Percentiles rank a stretch among this genome's conserved stretches.
phyloP scores from a whole-genome alignment of 2,113 vertebrate species.

The Zosterops borbonicus region DNA sequence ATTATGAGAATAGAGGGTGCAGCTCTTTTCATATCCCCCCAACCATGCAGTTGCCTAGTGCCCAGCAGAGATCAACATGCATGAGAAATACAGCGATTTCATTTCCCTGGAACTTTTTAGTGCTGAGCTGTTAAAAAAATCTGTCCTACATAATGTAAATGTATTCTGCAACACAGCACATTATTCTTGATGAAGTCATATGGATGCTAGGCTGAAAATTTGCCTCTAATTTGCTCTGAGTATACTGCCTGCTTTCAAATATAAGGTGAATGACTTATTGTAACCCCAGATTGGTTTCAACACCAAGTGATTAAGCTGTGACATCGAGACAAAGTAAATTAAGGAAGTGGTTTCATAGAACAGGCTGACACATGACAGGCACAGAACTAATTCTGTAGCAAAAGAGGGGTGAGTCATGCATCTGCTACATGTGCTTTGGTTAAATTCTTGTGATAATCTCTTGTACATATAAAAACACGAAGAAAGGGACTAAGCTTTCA shows the following conservation, averaged over 20 bases:
- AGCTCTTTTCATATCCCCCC: neutral
- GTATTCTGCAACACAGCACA: neutral
- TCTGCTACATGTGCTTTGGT: conserved; percentile 42
- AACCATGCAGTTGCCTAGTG: neutral
- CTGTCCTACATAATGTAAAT: conserved; percentile 24
- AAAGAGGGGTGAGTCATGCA: conserved; percentile 60
- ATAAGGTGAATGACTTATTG: conserved; percentile 63
- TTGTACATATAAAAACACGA: neutral
- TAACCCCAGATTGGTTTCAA: conserved; percentile 69
- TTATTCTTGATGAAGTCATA: conserved; percentile 48
- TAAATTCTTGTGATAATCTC: neutral
- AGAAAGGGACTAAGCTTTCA: neutral
- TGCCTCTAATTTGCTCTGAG: neutral
- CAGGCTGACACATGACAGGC: conserved; percentile 59
- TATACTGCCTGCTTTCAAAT: conserved; percentile 13
- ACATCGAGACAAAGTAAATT: conserved; percentile 64
- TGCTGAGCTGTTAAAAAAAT: conserved; percentile 25
- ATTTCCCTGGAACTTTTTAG: neutral
- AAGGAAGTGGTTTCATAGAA: conserved; percentile 74
- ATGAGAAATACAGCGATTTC: neutral
- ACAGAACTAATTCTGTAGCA: conserved; percentile 56
- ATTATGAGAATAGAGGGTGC: neutral
- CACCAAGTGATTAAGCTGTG: conserved; percentile 34
- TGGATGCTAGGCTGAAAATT: conserved; percentile 20
- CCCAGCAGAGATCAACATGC: neutral